These are phyloP conservation scores for Pygmarrhopalites habei DNA, from an alignment of 1,140 invertebrate genomes.

Conservation along the genomic window DNA sequence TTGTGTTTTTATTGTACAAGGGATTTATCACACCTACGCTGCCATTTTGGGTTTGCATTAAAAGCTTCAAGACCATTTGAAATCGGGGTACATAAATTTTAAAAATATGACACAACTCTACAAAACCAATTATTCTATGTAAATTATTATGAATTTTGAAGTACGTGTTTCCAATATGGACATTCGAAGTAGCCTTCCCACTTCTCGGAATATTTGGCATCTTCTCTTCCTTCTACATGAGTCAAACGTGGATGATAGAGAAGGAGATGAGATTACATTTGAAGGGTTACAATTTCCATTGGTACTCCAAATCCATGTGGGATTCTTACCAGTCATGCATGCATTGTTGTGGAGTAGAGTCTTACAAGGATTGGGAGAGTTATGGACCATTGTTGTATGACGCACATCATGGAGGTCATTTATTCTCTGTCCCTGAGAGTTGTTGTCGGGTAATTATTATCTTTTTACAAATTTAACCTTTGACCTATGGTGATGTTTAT, in stretches of 20 bases:
- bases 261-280: constrained; percentile 4
- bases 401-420: neutral
- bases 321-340: constrained; percentile 10
- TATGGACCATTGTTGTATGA: constrained; percentile 6
- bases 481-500: too few relatives aligned
- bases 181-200: neutral
- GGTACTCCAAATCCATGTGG: constrained; percentile 10
- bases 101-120: too few relatives aligned
- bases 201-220: constrained; percentile 1
- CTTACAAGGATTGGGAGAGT: constrained; percentile 1
- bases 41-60: neutral
- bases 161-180: neutral
- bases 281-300: constrained; percentile 9
- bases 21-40: neutral
- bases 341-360: constrained; percentile 3
- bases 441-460: constrained; percentile 4
- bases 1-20: neutral
- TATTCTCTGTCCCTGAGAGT: neutral
- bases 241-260: constrained; percentile 2
- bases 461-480: too few relatives aligned
- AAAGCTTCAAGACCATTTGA: neutral
- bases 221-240: neutral
- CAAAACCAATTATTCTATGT: neutral
- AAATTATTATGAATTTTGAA: neutral
- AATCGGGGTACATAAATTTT: neutral